Conservation (phyloP, 2,113 vertebrate genomes). For the Desmodus rotundus region DNA sequence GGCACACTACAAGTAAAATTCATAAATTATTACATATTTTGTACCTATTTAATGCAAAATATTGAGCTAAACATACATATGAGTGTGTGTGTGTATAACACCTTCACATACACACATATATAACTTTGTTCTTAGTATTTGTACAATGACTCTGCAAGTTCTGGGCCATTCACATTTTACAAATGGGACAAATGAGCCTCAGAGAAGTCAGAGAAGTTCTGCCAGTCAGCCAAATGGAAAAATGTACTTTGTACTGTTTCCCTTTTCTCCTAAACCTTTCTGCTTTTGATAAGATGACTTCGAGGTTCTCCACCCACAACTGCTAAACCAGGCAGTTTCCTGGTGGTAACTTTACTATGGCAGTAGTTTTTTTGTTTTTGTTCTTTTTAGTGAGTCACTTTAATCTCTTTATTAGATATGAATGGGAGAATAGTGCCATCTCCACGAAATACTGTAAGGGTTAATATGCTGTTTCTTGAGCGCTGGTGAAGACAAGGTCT, state of each 20-base stretch:
- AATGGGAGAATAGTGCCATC: background rate
- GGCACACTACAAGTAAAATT: background rate
- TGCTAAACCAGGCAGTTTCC: background rate
- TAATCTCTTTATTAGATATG: background rate
- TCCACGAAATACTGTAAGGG: background rate
- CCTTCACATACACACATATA: background rate
- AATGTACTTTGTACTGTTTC: accelerated
- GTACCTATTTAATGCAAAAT: background rate
- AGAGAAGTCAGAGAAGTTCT: background rate
- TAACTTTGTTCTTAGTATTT: background rate
- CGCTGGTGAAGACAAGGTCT: background rate
- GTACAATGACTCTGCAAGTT: background rate
- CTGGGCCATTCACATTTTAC: background rate
- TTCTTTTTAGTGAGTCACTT: background rate
- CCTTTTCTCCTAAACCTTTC: background rate
- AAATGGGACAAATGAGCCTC: background rate
- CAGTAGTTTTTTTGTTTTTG: background rate
- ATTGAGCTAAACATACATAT: background rate
- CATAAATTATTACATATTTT: background rate
- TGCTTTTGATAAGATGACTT: background rate
- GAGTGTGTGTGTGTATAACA: background rate
- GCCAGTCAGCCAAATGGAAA: background rate
- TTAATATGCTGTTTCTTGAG: background rate
- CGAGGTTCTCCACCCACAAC: background rate
- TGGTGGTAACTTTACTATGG: background rate